Conservation (phyloP, 2,888 invertebrate genomes). For the Carpatolechia fugitivella region DNA sequence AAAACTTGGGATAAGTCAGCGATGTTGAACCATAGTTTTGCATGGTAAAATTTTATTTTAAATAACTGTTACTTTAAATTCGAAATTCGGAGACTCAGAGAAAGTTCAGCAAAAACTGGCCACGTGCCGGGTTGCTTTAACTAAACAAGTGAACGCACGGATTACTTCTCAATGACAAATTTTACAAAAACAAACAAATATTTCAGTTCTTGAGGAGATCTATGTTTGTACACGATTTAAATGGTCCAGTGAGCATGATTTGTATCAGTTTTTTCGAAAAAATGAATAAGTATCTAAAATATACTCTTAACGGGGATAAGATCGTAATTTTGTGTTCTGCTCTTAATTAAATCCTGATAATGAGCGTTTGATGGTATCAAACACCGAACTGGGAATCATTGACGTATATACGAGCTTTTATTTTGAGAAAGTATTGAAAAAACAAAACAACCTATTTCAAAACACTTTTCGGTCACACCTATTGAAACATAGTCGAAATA, state of each 20-base stretch:
- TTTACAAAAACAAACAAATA: conserved; percentile 2
- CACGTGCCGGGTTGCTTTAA: conserved; percentile 57
- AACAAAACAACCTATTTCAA: too few relatives aligned
- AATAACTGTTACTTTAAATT: neutral
- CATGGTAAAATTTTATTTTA: neutral
- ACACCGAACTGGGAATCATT: too few relatives aligned
- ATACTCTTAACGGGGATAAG: too few relatives aligned
- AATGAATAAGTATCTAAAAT: too few relatives aligned
- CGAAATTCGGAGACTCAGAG: conserved; percentile 35
- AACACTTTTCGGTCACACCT: too few relatives aligned
- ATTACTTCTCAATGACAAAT: neutral
- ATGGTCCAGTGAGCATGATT: neutral
- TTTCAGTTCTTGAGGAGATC: neutral
- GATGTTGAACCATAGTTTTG: neutral
- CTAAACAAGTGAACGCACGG: conserved; percentile 45
- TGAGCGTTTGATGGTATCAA: too few relatives aligned
- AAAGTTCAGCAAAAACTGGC: conserved; percentile 34
- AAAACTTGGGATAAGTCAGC: too few relatives aligned
- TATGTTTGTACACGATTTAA: conserved; percentile 1
- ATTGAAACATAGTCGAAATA: too few relatives aligned
- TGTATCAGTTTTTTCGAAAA: neutral
- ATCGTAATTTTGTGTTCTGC: too few relatives aligned
- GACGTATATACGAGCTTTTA: too few relatives aligned
- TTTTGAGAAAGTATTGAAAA: too few relatives aligned
- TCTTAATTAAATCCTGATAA: too few relatives aligned